phyloP scores from a whole-genome alignment of 2,888 invertebrate species.

The Camponotus fellah region DNA sequence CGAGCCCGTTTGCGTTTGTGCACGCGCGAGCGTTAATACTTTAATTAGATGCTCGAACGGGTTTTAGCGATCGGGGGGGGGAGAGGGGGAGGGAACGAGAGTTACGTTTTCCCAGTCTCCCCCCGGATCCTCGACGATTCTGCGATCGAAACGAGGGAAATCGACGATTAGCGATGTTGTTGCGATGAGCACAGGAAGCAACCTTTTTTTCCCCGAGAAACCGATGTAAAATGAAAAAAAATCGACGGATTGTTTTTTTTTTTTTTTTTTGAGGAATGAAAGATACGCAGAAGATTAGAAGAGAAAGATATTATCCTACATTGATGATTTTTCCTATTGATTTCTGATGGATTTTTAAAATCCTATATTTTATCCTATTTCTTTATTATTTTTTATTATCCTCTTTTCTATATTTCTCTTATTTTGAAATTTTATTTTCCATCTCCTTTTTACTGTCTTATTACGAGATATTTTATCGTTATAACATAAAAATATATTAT shows the following conservation, averaged over 20 bases:
- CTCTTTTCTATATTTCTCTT: background rate
- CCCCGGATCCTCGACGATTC: slow-evolving; percentile 26
- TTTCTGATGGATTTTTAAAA: background rate
- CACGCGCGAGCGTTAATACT: slow-evolving; percentile 51
- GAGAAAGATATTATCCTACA: background rate
- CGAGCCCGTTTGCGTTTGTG: slow-evolving; percentile 20
- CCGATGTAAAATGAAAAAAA: background rate
- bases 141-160: slow-evolving; percentile 62
- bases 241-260: background rate
- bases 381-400: background rate
- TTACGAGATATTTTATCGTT: background rate
- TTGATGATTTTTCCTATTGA: background rate
- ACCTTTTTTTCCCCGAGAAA: slow-evolving; percentile 18
- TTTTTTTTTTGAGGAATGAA: background rate
- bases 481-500: too few species aligned
- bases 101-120: slow-evolving; percentile 38
- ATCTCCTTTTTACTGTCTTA: too few species aligned
- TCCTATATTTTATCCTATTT: background rate
- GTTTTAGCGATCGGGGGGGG: background rate
- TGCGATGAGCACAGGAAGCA: slow-evolving; percentile 17
- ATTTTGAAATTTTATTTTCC: background rate
- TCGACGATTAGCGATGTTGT: slow-evolving; percentile 57
- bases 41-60: slow-evolving; percentile 50
- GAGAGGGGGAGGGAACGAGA: slow-evolving; percentile 8
- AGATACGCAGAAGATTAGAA: background rate